Evolutionary conservation across 2,113 vertebrate species (phyloP), one percentile per base, ranked within the genome.

Genomic region (Delphinus delphis): DNA sequence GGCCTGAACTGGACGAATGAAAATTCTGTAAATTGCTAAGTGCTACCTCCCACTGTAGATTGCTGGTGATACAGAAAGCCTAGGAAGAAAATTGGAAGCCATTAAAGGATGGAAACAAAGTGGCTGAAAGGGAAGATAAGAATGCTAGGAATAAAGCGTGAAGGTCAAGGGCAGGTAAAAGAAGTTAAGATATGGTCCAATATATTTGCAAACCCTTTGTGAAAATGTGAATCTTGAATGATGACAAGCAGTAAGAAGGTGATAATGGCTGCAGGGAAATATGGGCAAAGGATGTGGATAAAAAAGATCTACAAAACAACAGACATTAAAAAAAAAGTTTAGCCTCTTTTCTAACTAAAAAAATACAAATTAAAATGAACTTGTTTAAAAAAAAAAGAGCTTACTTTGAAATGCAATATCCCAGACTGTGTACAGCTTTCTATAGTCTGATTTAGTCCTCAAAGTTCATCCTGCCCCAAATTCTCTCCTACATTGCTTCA

Each of bases 21-120:
- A 47, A 18, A 50, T 85, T 38, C 58, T 81, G 8, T 88, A 88
- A 79, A 80, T 15, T 53, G 41, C 68, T 63, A 62, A 96, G 80
- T 62, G 50, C 11, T 92, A 89, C 28, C 21, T 74, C 21, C 18
- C 55, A 80, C 26, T 50, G 15, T 62, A 85, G 79, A 62, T 92
- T 80, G 76, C 79, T 82, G 74, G 79, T 86, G 36, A 91, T 81
- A 79, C 6, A 5, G 47, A 84, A 73, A 60, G 38, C 76, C 82
- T 95, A 88, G 82, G 77, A 80, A 80, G 65, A 90, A 90, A 74
- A 88, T n/a, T 21, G 87, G 85, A 93, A 88, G 58, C n/a, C 58
- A 88, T 91, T 90, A 88, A 91, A 87, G 36, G 58, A 93, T 85
- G 88, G 28, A 94, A 91, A 89, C 50, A 81, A 94, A 94, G 55